phyloP scores from a whole-genome alignment of 1,140 invertebrate genomes.

The Hylaeus volcanicus region DNA sequence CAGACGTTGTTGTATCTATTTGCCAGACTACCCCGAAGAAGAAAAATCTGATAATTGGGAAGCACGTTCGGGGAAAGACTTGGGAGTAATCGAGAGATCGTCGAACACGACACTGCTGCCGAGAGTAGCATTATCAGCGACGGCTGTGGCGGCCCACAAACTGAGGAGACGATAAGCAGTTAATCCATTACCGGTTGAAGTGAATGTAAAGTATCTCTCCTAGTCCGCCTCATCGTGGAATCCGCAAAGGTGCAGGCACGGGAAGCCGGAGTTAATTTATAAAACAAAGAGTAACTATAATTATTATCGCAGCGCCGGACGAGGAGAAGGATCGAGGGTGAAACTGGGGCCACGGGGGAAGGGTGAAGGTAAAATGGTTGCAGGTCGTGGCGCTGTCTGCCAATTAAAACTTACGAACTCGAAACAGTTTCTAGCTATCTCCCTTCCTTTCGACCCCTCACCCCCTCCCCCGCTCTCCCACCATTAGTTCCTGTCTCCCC shows the following conservation, averaged over 20 bases:
- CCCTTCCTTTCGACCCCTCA: conserved; percentile 27
- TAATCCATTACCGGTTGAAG: conserved; percentile 73
- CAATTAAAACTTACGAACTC: conserved; percentile 72
- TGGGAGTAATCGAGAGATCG: background rate
- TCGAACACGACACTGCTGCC: background rate
- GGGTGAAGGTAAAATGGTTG: conserved; percentile 31
- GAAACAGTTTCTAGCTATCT: conserved; percentile 48
- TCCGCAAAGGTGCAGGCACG: conserved; percentile 22
- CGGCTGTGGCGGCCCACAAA: background rate
- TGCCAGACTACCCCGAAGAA: background rate
- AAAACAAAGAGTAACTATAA: conserved; percentile 72
- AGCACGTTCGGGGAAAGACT: background rate
- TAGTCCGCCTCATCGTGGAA: conserved; percentile 23
- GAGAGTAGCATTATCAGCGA: background rate
- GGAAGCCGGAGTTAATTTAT: conserved; percentile 65
- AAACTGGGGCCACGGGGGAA: conserved; percentile 15
- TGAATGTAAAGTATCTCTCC: conserved; percentile 64
- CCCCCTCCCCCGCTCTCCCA: background rate
- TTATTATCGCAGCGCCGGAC: conserved; percentile 58
- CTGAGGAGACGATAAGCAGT: conserved; percentile 65
- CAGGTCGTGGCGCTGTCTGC: conserved; percentile 58
- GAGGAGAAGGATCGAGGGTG: conserved; percentile 23
- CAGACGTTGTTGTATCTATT: background rate
- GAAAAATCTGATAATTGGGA: background rate
- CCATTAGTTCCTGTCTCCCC: background rate